Base-by-base conservation (phyloP, 2,113 vertebrate genomes). In the Lates calcarifer region DNA sequence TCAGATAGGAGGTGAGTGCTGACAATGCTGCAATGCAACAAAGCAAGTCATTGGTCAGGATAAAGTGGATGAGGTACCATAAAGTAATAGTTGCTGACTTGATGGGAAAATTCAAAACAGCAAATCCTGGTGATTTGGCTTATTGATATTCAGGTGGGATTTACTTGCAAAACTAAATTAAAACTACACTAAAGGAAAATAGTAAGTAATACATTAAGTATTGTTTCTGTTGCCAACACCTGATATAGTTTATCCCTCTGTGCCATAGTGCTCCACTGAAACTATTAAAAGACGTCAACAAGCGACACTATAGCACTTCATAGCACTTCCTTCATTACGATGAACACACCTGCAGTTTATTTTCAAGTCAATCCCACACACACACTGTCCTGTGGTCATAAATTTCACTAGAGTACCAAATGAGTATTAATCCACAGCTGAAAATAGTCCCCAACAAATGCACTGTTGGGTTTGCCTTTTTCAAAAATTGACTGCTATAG, bases 1-100 rank as follows among this genome's bases (percentile, higher is more conserved):
- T 58, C 20, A 69, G 57, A 79, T 51, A 17, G 28, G 35, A 53
- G 12, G 55, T 41, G 58, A 78, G n/a, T n/a, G n/a, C 68, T 53
- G 53, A 24, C 53, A n/a, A n/a, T 70, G 57, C 75, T 87, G 76
- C 29, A 78, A 14, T 61, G 29, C 13, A 71, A 43, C 63, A 70
- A 65, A 74, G 77, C 31, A 26, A 61, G 45, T 61, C 24, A 9
- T 51, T 28, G 53, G 31, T 53, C 56, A 65, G 56, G 55, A 85
- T 73, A 58, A 77, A 55, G 70, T 31, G 77, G 37, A 41, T 73
- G 35, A 79, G 37, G 15, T 68, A 17, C 20, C 2, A 47, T 37
- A 17, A 41, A 67, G 31, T 71, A 18, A 79, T 26, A 64, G 41
- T 29, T 37, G 56, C 47, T 58, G 62, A 9, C 53, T 51, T 29